Evolutionary conservation across 1,140 invertebrate genomes (phyloP).

Genomic region (Brachionus sp.): DNA sequence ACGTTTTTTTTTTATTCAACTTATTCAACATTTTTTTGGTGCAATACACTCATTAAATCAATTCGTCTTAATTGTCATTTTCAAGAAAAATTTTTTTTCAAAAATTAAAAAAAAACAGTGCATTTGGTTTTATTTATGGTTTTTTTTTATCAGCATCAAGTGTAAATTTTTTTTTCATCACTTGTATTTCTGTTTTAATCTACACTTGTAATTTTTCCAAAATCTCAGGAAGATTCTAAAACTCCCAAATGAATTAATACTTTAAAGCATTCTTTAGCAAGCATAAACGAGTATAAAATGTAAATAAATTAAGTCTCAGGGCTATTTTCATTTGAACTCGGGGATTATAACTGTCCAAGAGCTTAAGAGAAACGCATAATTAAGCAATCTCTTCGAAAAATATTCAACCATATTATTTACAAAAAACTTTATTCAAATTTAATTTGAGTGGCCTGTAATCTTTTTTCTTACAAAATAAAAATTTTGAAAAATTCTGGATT

Average conservation of each 20-base stretch:
- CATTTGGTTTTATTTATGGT: slow-evolving; percentile 14
- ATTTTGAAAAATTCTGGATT: not conserved
- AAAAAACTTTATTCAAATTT: slow-evolving; percentile 25
- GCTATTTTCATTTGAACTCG: slow-evolving; percentile 16
- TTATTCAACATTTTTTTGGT: slow-evolving; percentile 13
- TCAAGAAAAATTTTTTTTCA: slow-evolving; percentile 7
- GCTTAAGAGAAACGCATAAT: slow-evolving; percentile 27
- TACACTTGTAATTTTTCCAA: slow-evolving; percentile 12
- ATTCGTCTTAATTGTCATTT: not conserved
- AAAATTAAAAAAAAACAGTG: slow-evolving; percentile 35
- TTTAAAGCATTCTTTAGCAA: not conserved
- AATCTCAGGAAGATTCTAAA: slow-evolving; percentile 35
- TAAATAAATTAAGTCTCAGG: slow-evolving; percentile 22
- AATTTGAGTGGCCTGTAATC: slow-evolving; percentile 42
- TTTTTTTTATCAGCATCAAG: slow-evolving; percentile 26
- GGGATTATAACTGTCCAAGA: not conserved
- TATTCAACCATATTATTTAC: not conserved
- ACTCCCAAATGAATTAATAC: not conserved
- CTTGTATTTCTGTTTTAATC: not conserved
- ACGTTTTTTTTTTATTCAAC: not conserved
- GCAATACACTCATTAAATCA: not conserved
- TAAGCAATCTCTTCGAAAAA: not conserved
- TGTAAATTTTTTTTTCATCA: slow-evolving; percentile 23
- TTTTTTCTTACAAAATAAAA: not conserved
- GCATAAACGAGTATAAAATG: slow-evolving; percentile 19